These are phyloP conservation scores for Mirza zaza DNA, from an alignment of 2,113 vertebrate genomes.

Conservation along the genomic window DNA sequence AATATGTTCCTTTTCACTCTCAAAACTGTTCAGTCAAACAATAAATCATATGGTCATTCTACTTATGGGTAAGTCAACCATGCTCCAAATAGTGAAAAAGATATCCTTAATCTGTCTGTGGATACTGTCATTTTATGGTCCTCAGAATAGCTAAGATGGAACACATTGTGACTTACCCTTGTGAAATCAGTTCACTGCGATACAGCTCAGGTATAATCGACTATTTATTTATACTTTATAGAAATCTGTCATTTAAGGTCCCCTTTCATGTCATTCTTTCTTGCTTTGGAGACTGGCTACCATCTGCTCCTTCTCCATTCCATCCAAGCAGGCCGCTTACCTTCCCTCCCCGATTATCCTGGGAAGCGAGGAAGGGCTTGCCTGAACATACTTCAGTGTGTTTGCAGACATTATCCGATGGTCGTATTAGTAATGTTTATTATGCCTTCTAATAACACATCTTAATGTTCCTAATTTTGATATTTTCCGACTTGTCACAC, in stretches of 20 bases:
- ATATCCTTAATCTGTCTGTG: not conserved
- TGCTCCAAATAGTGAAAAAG: not conserved
- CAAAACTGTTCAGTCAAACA: not conserved
- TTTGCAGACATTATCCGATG: fast-evolving
- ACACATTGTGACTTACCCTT: fast-evolving
- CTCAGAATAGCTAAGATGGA: not conserved
- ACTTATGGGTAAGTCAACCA: not conserved
- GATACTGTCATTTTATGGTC: not conserved
- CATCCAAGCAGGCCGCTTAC: too few species aligned
- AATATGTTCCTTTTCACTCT: not conserved
- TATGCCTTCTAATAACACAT: fast-evolving
- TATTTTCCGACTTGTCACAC: not conserved
- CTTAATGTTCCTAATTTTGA: not conserved
- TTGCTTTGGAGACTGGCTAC: not conserved
- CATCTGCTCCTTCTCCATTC: fast-evolving
- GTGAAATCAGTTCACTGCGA: not conserved
- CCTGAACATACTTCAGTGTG: not conserved
- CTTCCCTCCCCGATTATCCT: not conserved
- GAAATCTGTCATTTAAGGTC: not conserved
- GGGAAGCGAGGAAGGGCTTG: too few species aligned
- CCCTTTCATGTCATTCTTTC: not conserved
- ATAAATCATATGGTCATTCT: not conserved
- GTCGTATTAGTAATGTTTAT: fast-evolving
- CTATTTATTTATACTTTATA: too few species aligned
- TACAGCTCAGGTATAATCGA: fast-evolving